phyloP scores from a whole-genome alignment of 35 echinoderm and acorn worm genomes.

The Ptychodera flava region DNA sequence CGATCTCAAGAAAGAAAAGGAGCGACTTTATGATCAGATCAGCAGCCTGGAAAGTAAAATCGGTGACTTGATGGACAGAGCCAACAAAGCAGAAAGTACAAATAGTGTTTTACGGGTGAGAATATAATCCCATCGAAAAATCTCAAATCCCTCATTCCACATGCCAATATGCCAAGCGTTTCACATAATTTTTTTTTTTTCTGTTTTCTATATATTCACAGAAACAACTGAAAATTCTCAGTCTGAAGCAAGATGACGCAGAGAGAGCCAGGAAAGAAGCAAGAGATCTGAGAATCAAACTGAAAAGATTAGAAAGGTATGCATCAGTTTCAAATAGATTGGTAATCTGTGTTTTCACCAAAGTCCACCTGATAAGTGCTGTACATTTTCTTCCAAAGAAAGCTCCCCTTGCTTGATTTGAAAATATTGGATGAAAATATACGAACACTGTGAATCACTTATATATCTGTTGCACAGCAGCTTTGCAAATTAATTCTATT shows the following conservation, averaged over 20 bases:
- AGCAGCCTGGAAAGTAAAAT: background rate
- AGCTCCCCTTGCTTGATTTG: too few species aligned
- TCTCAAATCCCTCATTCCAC: background rate
- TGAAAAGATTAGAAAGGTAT: slow-evolving; percentile 48
- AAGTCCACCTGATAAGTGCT: too few species aligned
- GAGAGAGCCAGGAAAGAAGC: slow-evolving; percentile 52
- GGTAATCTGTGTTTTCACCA: too few species aligned
- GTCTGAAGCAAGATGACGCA: slow-evolving; percentile 44
- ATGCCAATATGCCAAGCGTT: background rate
- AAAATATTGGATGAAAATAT: too few species aligned
- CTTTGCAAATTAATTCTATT: too few species aligned
- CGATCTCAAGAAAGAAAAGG: background rate
- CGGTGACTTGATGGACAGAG: background rate
- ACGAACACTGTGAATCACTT: too few species aligned
- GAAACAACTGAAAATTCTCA: slow-evolving; percentile 48
- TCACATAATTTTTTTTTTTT: background rate
- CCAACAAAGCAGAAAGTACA: background rate
- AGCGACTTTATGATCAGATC: background rate
- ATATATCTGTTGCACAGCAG: too few species aligned
- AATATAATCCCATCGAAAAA: background rate
- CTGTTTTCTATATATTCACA: slow-evolving; percentile 6
- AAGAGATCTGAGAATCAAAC: slow-evolving; percentile 46
- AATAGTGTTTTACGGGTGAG: background rate
- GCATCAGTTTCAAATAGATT: too few species aligned
- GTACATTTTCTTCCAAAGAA: too few species aligned